Base-by-base conservation (phyloP, 2,888 invertebrate species). In the Fragum whitleyi region DNA sequence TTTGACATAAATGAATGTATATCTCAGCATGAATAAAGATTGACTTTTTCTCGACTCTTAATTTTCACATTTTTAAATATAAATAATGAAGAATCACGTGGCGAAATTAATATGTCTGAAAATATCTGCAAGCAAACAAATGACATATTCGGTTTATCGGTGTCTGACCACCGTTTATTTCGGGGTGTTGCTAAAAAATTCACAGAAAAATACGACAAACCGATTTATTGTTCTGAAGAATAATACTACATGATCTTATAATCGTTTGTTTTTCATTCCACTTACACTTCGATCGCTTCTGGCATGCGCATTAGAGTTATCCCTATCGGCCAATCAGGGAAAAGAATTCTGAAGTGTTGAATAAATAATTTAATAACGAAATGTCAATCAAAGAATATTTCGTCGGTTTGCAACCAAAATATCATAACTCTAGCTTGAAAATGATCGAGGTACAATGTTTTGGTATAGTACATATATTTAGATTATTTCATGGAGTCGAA, bases 251-350 rank as follows among this genome's bases (percentile, higher is more conserved):
- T 65, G 65, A 65, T 65, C 65, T 23, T 42, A 42, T 65, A 65
- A 65, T 65, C 65, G 65, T 65, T 65, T 65, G 65, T 65, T 65
- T 65, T 65, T 65, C 65, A 65, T 65, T 65, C 65, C 42, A 65
- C 42, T 42, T 65, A 65, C 65, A 42, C 36, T n/a, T 21, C 21
- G 39, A 6, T 21, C 21, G 65, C 23, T 21, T 23, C 26, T 14
- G 42, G 57, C 70, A 70, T 70, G 70, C 70, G 70, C 55, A 70
- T 5, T 28, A 57, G 28, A 23, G 14, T 55, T 19, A 32, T 57
- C n/a, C 57, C n/a, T 21, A 42, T 36, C 51, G 16, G 16, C 70
- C 55, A 70, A 70, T 70, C 55, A 36, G 55, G 16, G 55, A 14
- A 32, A 21, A 11, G 55, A 29, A 70, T 55, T 57, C 36, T 36